A percentile compares a stretch with the other conserved stretches of the same genome.
Conservation (phyloP, 2,113 vertebrate genomes). For the Bujurquina vittata region DNA sequence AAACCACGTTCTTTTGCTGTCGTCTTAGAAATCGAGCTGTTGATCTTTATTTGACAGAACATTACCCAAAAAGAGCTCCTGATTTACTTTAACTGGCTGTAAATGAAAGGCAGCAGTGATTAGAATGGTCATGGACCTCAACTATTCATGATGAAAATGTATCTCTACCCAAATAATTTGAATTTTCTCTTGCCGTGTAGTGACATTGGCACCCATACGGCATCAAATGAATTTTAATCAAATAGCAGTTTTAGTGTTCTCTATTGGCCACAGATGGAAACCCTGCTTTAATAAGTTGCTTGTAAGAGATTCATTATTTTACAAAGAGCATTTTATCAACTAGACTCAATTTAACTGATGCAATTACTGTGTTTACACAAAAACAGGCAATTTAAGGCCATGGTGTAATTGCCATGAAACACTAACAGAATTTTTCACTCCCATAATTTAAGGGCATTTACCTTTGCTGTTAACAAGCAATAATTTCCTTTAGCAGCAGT, state of each 20-base stretch:
- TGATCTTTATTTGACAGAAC: background rate
- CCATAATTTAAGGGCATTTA: background rate
- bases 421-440: background rate
- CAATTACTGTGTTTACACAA: slow-evolving; percentile 3
- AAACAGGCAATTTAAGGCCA: background rate
- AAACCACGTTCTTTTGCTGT: background rate
- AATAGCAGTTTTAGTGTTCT: background rate
- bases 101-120: slow-evolving; percentile 1
- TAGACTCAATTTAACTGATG: background rate
- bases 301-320: background rate
- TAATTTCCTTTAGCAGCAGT: background rate
- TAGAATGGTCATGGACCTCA: background rate
- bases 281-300: background rate
- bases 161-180: background rate
- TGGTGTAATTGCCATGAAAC: background rate
- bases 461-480: background rate
- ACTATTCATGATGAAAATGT: background rate
- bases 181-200: background rate
- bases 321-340: background rate
- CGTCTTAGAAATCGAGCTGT: background rate
- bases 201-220: background rate
- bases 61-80: background rate
- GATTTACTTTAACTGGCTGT: background rate
- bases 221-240: background rate
- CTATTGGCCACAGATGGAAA: background rate